Evolutionary conservation across 2,888 invertebrate genomes (phyloP).

Genomic region (Patella depressa): DNA sequence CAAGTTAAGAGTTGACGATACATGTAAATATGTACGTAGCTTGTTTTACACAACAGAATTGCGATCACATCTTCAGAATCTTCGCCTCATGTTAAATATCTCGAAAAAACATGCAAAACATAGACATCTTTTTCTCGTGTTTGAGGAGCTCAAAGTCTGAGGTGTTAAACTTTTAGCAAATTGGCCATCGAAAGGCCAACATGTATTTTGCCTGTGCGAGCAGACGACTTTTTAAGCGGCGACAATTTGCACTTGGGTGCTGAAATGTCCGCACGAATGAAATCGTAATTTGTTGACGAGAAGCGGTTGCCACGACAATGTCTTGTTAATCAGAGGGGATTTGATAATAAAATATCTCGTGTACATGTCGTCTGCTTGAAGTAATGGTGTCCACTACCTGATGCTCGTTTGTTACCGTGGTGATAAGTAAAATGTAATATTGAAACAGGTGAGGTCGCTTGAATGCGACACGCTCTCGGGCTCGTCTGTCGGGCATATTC

Average conservation of each 20-base stretch:
- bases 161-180: conserved; percentile 1
- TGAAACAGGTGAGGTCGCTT: not conserved
- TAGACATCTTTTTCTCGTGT: no score
- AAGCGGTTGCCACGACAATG: not conserved
- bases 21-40: no score
- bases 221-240: not conserved
- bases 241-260: not conserved
- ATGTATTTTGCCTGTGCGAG: not conserved
- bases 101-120: no score
- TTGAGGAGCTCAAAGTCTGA: not conserved
- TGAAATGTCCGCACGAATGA: not conserved
- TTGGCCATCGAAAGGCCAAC: not conserved
- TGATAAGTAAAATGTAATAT: not conserved
- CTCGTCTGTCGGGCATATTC: no score
- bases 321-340: conserved; percentile 4
- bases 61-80: no score
- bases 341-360: not conserved
- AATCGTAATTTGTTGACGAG: not conserved
- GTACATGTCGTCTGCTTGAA: not conserved
- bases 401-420: not conserved
- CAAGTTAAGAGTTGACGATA: no score
- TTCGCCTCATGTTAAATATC: no score
- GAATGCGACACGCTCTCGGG: no score
- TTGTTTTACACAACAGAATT: no score
- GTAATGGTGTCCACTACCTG: not conserved